Evolutionary conservation across 2,888 invertebrate genomes (phyloP).

Genomic region (Pocota personata): DNA sequence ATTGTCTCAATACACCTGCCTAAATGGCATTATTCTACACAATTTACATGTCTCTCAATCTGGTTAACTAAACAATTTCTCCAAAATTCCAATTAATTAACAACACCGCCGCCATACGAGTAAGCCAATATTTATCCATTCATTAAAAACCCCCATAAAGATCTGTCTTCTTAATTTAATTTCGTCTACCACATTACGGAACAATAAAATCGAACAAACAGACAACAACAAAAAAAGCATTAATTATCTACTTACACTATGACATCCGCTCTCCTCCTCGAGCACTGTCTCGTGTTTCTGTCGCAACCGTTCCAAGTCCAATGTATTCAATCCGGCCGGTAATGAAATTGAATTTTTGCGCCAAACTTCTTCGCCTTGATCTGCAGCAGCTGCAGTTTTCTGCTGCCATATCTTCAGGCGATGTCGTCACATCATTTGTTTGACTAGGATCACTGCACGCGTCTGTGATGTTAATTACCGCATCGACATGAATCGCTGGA

Average conservation of each 20-base stretch:
- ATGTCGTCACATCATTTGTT: slow-evolving; percentile 85
- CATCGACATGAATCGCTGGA: neutral
- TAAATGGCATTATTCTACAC: neutral
- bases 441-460: neutral
- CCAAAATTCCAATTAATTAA: neutral
- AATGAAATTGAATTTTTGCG: slow-evolving; percentile 90
- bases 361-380: slow-evolving; percentile 77
- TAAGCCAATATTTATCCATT: slow-evolving; percentile 10
- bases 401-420: slow-evolving; percentile 87
- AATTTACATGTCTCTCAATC: neutral
- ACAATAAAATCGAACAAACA: slow-evolving; percentile 6
- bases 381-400: slow-evolving; percentile 88
- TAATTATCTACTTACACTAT: slow-evolving; percentile 78
- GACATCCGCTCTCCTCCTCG: slow-evolving; percentile 77
- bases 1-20: slow-evolving; percentile 2
- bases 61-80: neutral
- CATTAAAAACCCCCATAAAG: neutral
- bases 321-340: slow-evolving; percentile 87
- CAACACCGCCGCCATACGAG: neutral
- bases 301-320: slow-evolving; percentile 85
- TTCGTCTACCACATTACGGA: neutral
- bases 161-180: neutral
- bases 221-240: neutral
- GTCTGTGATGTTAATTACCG: slow-evolving; percentile 47
- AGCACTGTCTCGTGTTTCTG: slow-evolving; percentile 78